phyloP scores from a whole-genome alignment of 2,888 invertebrate species.

The Dendrolimus pini region DNA sequence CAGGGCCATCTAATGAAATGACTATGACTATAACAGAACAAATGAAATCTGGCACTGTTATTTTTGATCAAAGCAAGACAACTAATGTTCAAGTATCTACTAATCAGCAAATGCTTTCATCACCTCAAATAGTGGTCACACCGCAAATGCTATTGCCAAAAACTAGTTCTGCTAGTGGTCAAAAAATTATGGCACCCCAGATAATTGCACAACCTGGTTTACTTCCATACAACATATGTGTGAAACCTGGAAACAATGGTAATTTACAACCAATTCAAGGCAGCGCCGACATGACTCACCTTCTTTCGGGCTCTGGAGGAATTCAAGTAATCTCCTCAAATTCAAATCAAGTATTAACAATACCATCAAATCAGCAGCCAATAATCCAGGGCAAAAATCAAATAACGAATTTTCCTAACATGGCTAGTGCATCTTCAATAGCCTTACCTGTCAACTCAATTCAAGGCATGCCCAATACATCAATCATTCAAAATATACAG shows the following conservation, averaged over 20 bases:
- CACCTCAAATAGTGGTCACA: conserved; percentile 70
- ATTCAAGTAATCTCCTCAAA: conserved; percentile 74
- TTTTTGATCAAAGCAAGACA: conserved; percentile 66
- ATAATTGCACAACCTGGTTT: conserved; percentile 64
- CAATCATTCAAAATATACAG: conserved; percentile 69
- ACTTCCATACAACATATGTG: conserved; percentile 68
- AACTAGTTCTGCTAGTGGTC: conserved; percentile 50
- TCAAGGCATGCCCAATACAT: conserved; percentile 63
- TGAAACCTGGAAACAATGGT: conserved; percentile 57
- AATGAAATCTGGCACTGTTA: conserved; percentile 67
- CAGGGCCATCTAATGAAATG: conserved; percentile 68
- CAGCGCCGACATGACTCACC: conserved; percentile 58
- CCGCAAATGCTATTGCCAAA: conserved; percentile 70
- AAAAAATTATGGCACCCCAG: conserved; percentile 62
- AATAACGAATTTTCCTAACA: conserved; percentile 63
- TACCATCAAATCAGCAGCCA: conserved; percentile 58
- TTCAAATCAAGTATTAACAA: conserved; percentile 66
- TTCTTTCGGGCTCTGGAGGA: conserved; percentile 61
- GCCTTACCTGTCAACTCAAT: conserved; percentile 67
- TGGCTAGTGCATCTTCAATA: conserved; percentile 70
- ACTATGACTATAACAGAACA: conserved; percentile 71
- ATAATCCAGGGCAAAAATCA: conserved; percentile 68
- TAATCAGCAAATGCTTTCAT: conserved; percentile 63
- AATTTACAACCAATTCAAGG: conserved; percentile 67
- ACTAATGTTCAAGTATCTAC: conserved; percentile 66